phyloP scores from a whole-genome alignment of 1,140 invertebrate genomes.

The Probaryconus sp. region DNA sequence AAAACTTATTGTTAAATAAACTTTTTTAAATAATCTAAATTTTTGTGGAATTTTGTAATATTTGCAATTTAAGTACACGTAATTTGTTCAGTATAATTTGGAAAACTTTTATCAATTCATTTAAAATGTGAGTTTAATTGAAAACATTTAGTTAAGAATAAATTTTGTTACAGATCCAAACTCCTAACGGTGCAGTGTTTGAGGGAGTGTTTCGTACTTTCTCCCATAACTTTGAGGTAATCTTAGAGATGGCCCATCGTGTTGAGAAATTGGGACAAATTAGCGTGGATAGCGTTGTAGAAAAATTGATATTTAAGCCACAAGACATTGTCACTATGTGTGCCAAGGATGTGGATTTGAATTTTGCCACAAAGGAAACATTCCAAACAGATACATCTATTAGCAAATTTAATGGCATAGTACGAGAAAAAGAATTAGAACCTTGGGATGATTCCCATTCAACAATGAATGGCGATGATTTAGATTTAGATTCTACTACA shows the following conservation, averaged over 20 bases:
- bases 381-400: conserved; percentile 91
- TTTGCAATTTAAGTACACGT: no score
- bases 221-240: conserved; percentile 89
- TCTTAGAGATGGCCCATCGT: conserved; percentile 89
- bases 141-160: neutral
- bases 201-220: conserved; percentile 93
- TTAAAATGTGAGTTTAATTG: no score
- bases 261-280: conserved; percentile 84
- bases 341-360: conserved; percentile 89
- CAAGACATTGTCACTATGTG: conserved; percentile 89
- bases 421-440: conserved; percentile 89
- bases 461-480: conserved; percentile 81
- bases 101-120: no score
- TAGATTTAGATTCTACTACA: conserved; percentile 82
- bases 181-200: conserved; percentile 87
- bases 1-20: no score
- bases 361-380: conserved; percentile 90
- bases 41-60: no score
- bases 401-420: conserved; percentile 81
- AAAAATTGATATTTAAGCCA: conserved; percentile 91
- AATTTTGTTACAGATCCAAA: conserved; percentile 80
- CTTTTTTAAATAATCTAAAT: no score
- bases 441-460: conserved; percentile 89
- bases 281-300: conserved; percentile 84
- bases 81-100: no score